Base-by-base conservation (phyloP, 2,888 invertebrate genomes). In the Tanytarsus gracilentus region DNA sequence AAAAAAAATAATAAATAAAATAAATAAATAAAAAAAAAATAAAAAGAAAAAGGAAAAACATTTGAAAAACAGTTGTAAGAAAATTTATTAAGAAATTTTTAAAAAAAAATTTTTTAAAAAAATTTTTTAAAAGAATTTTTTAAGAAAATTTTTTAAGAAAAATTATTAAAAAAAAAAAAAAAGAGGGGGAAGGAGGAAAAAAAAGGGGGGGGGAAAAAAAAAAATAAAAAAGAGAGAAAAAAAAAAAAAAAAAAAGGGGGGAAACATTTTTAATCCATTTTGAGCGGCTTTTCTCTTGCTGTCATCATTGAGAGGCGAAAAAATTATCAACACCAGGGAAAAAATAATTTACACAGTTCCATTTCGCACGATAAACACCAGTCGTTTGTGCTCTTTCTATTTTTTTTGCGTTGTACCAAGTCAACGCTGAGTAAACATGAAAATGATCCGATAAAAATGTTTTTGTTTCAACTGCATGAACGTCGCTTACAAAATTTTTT, bases 401-500 rank as follows among this genome's bases (percentile, higher is more conserved):
- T 44, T 44, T 44, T 40, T 44, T 44, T 44, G 18, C 18, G 23
- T 44, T 44, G 44, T 44, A 23, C 21, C 44, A 55, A 55, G 55
- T 55, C 55, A 55, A 40, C 55, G 40, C 55, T 55, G 55, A 55
- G 55, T 55, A 55, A 55, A 55, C 55, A 55, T 40, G 55, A 40
- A 39, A 39, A 55, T 55, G 55, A 55, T 55, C 55, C 55, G 55
- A 55, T 55, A 52, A 52, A 52, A 52, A 52, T 18, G 36, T 53
- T 39, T 40, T 55, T 55, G 39, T 55, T 16, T 29, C 44, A 44
- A 11, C 21, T 18, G 23, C 23, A 23, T 18, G 18, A 23, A 44
- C 23, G 44, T 44, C 33, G 33, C n/a, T 18, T 18, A 9, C 25
- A 14, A 39, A n/a, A n/a, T 4, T 39, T 39, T 39, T 3, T 21